These are phyloP conservation scores for Branchellion lobata DNA, from an alignment of 2,888 invertebrate species.

Conservation along the genomic window DNA sequence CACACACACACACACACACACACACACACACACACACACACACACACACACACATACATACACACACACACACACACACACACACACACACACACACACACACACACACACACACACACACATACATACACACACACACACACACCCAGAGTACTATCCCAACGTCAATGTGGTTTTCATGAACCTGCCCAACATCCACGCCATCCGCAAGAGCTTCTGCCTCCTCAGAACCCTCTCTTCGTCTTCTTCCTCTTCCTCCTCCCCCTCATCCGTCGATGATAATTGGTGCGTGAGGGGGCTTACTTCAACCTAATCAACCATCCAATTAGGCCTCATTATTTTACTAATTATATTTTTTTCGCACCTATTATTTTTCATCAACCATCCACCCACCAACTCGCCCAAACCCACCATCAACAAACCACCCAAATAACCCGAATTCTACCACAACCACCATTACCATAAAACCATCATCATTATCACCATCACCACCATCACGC, in stretches of 20 bases:
- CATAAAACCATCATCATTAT: too few relatives aligned
- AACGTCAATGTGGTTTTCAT: slow-evolving; percentile 93
- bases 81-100: too few relatives aligned
- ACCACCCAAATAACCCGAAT: too few relatives aligned
- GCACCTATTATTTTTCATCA: not conserved
- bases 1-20: too few relatives aligned
- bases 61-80: too few relatives aligned
- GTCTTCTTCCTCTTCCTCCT: slow-evolving; percentile 61
- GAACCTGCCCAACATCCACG: slow-evolving; percentile 95
- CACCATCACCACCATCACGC: too few relatives aligned
- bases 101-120: not conserved
- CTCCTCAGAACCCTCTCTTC: slow-evolving; percentile 71
- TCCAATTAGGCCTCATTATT: too few relatives aligned
- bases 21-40: too few relatives aligned
- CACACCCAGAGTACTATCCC: slow-evolving; percentile 80
- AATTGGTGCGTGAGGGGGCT: slow-evolving; percentile 43
- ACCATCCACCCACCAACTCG: too few relatives aligned
- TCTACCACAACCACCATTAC: too few relatives aligned
- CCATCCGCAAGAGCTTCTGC: slow-evolving; percentile 87
- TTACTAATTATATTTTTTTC: not conserved
- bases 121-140: not conserved
- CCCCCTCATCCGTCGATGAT: slow-evolving; percentile 52
- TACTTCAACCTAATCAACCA: slow-evolving; percentile 37
- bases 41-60: too few relatives aligned
- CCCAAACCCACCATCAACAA: too few relatives aligned